Percentiles rank a stretch among this genome's conserved stretches.
Conservation (phyloP, 2,113 vertebrate genomes). For the Chionis minor region DNA sequence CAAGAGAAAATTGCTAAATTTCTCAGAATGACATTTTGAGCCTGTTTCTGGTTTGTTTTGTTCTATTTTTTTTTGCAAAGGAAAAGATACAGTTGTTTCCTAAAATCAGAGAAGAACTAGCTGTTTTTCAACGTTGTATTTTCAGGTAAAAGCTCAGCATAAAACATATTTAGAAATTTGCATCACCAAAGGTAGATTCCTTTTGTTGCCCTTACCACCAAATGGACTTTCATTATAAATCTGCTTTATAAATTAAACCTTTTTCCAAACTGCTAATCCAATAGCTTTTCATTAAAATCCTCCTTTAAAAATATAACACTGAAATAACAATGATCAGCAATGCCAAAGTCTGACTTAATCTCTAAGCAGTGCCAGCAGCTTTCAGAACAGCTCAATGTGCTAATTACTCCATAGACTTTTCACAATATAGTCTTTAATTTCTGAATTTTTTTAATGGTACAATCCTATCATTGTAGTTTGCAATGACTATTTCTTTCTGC, state of each 20-base stretch:
- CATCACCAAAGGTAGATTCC: neutral
- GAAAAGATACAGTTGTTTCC: neutral
- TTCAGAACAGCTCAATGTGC: neutral
- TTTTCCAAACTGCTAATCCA: neutral
- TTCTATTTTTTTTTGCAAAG: neutral
- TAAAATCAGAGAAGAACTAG: neutral
- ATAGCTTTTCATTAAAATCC: neutral
- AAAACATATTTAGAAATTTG: neutral
- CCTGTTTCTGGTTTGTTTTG: neutral
- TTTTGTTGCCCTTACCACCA: neutral
- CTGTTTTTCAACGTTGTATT: neutral
- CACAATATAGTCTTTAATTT: neutral
- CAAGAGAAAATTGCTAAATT: neutral
- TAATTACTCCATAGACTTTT: conserved; percentile 2
- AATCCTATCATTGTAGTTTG: neutral
- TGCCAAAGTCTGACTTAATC: conserved; percentile 29
- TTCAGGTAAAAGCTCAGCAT: neutral
- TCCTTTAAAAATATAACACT: neutral
- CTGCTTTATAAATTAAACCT: neutral
- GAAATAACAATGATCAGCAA: neutral
- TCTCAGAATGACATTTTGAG: neutral
- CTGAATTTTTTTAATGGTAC: neutral
- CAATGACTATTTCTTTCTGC: neutral
- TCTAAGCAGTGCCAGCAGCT: neutral
- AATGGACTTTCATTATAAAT: neutral